phyloP scores from a whole-genome alignment of 2,797 vertebrate species.

The Phalloptychus januarius region DNA sequence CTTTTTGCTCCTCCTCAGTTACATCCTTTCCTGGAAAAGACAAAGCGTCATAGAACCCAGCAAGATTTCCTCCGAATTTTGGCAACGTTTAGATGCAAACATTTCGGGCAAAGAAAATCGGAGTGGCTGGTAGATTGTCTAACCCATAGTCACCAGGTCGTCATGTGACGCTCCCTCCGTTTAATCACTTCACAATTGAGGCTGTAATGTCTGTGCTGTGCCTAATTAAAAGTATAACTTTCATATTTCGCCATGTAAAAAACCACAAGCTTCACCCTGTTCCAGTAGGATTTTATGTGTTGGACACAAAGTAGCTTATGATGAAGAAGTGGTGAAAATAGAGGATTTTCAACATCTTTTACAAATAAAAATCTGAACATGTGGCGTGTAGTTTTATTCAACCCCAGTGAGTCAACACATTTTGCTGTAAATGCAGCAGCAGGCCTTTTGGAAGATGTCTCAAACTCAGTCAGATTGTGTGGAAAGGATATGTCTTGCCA shows the following conservation, averaged over 20 bases:
- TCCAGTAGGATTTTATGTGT: not conserved
- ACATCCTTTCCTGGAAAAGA: constrained; percentile 31
- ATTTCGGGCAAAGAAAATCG: constrained; percentile 28
- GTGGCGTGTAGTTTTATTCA: not conserved
- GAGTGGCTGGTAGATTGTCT: constrained; percentile 35
- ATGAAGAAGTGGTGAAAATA: not conserved
- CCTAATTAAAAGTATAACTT: not conserved
- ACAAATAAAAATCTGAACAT: not conserved
- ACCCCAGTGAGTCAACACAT: not conserved
- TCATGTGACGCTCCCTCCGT: constrained; percentile 49
- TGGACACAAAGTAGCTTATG: not conserved
- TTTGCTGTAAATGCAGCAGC: not conserved
- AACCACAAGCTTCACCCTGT: not conserved
- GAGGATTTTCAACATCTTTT: not conserved
- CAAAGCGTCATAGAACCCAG: not conserved
- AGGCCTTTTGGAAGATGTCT: not conserved
- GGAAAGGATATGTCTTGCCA: not conserved
- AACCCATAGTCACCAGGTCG: constrained; percentile 46
- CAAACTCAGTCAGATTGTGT: not conserved
- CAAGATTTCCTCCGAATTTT: not conserved
- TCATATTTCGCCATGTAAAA: not conserved
- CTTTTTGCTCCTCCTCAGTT: constrained; percentile 10
- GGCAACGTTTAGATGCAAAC: constrained; percentile 6
- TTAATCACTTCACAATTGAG: constrained; percentile 34
- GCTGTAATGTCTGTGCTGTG: not conserved